Conservation (phyloP, 2,888 invertebrate species). For the Drosophila acutilabella region DNA sequence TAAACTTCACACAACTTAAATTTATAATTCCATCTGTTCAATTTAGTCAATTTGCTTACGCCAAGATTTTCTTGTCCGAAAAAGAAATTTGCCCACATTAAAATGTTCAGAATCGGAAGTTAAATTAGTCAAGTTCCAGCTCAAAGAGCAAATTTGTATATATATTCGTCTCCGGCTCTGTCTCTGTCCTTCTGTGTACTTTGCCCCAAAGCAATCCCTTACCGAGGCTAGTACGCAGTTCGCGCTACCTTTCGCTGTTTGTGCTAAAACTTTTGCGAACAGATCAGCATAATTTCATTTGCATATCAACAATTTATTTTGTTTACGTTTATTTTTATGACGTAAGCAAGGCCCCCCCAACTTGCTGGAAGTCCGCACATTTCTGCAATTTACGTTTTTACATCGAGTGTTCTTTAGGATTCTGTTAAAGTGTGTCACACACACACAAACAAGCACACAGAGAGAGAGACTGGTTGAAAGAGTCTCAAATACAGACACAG, state of each 20-base stretch:
- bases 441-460: conserved; percentile 19
- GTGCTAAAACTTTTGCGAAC: conserved; percentile 42
- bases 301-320: conserved; percentile 80
- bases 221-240: conserved; percentile 9
- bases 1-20: background rate
- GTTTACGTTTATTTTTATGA: conserved; percentile 69
- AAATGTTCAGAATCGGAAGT: background rate
- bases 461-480: conserved; percentile 10
- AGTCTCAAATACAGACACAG: conserved; percentile 24
- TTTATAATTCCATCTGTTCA: background rate
- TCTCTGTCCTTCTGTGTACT: background rate
- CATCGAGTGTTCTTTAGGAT: conserved; percentile 24
- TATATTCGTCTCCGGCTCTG: conserved; percentile 1
- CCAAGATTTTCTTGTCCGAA: background rate
- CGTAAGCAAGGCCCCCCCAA: conserved; percentile 58
- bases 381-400: conserved; percentile 38
- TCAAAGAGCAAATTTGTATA: conserved; percentile 7
- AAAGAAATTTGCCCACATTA: background rate
- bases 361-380: conserved; percentile 23
- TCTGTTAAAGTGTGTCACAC: conserved; percentile 33
- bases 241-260: conserved; percentile 36
- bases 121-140: conserved; percentile 7
- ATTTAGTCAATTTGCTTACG: background rate
- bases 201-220: conserved; percentile 9
- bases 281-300: conserved; percentile 80